phyloP scores from a whole-genome alignment of 1,140 invertebrate genomes.

The Papilio xuthus region DNA sequence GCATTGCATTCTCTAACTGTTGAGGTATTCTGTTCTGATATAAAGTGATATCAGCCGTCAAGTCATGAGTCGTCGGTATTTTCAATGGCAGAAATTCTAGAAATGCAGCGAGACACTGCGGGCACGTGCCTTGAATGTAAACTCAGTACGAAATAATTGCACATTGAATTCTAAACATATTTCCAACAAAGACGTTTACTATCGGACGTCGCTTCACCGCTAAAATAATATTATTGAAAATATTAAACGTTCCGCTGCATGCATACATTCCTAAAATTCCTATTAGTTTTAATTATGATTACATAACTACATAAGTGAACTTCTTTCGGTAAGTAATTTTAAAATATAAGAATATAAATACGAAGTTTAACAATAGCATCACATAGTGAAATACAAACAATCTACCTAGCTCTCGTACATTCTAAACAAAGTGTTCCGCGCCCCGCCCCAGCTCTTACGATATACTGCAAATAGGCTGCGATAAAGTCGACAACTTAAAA shows the following conservation, averaged over 20 bases:
- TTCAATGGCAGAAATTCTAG: constrained; percentile 11
- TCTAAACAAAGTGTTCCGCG: not conserved
- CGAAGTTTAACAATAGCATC: too few species aligned
- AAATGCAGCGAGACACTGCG: constrained; percentile 1
- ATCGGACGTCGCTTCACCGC: not conserved
- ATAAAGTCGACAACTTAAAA: constrained; percentile 19
- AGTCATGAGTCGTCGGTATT: constrained; percentile 8
- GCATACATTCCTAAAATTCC: not conserved
- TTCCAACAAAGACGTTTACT: not conserved
- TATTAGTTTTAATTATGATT: too few species aligned
- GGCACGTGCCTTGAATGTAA: not conserved
- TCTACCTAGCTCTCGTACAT: not conserved
- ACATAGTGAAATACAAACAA: not conserved
- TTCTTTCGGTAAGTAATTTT: too few species aligned
- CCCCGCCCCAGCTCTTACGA: not conserved
- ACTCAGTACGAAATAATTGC: constrained; percentile 13
- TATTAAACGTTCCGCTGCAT: not conserved
- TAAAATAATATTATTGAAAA: constrained; percentile 21
- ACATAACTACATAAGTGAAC: too few species aligned
- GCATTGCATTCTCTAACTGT: not conserved
- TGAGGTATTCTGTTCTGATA: not conserved
- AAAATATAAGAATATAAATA: too few species aligned
- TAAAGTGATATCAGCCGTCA: not conserved
- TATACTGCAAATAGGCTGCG: constrained; percentile 10
- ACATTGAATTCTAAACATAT: constrained; percentile 21